Evolutionary conservation across 2,113 vertebrate species (phyloP).

Genomic region (Damaliscus lunatus): DNA sequence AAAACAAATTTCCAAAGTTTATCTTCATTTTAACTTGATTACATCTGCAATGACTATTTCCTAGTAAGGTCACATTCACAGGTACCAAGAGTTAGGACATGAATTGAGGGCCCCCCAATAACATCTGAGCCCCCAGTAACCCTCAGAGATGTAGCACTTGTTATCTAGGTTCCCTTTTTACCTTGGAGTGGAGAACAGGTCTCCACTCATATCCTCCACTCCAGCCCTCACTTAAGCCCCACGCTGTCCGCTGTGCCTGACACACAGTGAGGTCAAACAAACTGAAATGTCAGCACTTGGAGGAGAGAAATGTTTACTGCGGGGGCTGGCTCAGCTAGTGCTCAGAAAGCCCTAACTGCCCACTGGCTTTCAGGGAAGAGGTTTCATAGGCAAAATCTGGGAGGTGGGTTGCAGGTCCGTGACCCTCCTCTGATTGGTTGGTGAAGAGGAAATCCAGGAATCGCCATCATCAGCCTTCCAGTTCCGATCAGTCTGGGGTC

Average conservation of each 20-base stretch:
- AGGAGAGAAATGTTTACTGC: not conserved
- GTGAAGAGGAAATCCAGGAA: not conserved
- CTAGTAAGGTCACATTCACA: not conserved
- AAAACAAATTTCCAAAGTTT: not conserved
- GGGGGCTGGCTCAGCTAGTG: no score
- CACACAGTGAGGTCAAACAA: not conserved
- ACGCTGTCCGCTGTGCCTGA: accelerated
- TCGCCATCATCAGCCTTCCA: not conserved
- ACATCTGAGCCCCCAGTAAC: not conserved
- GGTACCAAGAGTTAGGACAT: not conserved
- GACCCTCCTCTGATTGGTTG: not conserved
- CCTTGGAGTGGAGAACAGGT: not conserved
- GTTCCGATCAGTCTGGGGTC: not conserved
- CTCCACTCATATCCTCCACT: not conserved
- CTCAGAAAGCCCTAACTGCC: not conserved
- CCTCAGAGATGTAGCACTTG: not conserved
- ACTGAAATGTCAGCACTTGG: not conserved
- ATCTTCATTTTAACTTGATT: not conserved
- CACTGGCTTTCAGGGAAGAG: not conserved
- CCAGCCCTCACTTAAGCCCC: not conserved
- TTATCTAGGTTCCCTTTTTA: accelerated
- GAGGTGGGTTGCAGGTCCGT: not conserved
- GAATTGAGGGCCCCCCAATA: not conserved
- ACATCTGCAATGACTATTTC: not conserved
- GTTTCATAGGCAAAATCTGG: not conserved